These are phyloP conservation scores for Saguinus midas DNA, from an alignment of 2,113 vertebrate genomes.

Conservation along the genomic window DNA sequence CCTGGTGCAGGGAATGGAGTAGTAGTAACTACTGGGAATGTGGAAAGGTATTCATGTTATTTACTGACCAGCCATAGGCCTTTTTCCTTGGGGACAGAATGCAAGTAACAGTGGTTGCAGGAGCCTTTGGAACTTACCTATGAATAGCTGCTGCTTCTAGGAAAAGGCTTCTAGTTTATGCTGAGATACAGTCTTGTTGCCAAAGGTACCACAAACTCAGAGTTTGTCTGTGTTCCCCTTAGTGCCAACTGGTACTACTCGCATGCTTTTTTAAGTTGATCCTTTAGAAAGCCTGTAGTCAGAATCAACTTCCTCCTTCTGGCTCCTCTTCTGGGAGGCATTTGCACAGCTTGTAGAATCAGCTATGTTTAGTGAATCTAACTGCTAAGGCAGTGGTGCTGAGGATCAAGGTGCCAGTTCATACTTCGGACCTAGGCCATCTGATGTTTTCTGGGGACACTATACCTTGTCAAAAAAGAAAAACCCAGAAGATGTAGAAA, in stretches of 20 bases:
- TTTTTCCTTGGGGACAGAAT: background rate
- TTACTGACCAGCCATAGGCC: background rate
- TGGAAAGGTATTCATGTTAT: background rate
- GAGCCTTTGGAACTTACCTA: background rate
- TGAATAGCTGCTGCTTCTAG: background rate
- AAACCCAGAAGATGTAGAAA: background rate
- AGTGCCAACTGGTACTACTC: background rate
- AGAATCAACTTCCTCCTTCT: constrained; percentile 27
- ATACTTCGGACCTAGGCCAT: background rate
- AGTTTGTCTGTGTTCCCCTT: background rate
- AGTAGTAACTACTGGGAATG: background rate
- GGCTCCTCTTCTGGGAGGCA: background rate
- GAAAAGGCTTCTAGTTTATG: background rate
- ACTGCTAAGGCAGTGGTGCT: background rate
- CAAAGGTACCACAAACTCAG: background rate
- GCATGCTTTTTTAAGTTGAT: background rate
- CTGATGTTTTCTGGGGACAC: background rate
- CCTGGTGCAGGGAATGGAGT: background rate
- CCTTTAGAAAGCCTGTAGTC: background rate
- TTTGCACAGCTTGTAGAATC: background rate
- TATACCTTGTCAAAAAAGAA: background rate
- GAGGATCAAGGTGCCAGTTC: background rate
- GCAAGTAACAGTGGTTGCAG: background rate
- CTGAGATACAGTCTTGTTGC: background rate
- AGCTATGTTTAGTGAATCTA: background rate